Conservation (phyloP, 2,888 invertebrate genomes). For the Limnephilus lunatus region DNA sequence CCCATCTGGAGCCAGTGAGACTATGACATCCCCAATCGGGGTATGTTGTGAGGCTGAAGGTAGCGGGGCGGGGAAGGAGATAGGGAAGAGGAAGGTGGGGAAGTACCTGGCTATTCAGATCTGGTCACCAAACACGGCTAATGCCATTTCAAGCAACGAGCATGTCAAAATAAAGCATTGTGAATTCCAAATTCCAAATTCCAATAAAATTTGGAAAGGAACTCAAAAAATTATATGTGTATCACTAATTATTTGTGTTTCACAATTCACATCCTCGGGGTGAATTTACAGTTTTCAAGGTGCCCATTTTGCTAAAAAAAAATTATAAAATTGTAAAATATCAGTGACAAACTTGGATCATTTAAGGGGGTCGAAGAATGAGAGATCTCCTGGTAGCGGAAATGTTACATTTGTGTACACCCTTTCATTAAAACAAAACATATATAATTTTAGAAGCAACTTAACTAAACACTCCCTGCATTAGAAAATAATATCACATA, state of each 20-base stretch:
- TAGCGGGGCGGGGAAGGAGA: too few relatives aligned
- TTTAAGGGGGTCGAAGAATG: not conserved
- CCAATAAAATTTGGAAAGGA: not conserved
- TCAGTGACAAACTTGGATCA: not conserved
- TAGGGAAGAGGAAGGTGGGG: too few relatives aligned
- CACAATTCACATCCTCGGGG: not conserved
- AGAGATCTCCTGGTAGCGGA: not conserved
- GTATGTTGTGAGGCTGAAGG: too few relatives aligned
- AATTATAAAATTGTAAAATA: not conserved
- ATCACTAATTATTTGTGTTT: not conserved
- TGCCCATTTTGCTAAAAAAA: not conserved
- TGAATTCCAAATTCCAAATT: not conserved
- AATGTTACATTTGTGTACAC: not conserved
- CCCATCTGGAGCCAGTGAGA: too few relatives aligned
- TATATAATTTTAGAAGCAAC: not conserved
- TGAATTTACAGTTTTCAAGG: not conserved
- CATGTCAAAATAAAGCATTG: too few relatives aligned
- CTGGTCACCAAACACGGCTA: too few relatives aligned
- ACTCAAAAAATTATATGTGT: not conserved
- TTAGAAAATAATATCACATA: not conserved
- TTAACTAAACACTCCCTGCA: not conserved
- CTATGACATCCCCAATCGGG: too few relatives aligned
- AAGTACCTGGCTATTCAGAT: too few relatives aligned
- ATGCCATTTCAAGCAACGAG: too few relatives aligned
- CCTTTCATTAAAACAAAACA: not conserved